phyloP scores from a whole-genome alignment of 2,888 invertebrate genomes.

The Beris chalybata region DNA sequence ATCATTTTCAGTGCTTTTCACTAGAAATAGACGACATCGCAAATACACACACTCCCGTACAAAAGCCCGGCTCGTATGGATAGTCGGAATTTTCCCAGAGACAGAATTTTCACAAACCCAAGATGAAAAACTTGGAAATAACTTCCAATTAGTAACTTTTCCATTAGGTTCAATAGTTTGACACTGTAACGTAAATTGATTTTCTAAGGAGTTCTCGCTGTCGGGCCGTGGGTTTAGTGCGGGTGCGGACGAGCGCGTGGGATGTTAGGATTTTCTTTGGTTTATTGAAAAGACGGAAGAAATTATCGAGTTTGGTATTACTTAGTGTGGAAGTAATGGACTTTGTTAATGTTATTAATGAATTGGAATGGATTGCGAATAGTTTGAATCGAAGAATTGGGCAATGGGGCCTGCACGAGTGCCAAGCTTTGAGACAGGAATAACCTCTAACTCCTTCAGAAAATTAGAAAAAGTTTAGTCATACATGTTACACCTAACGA shows the following conservation, averaged over 20 bases:
- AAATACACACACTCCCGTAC: not conserved
- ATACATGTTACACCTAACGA: too few species aligned
- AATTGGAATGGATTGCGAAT: too few species aligned
- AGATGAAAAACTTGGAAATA: conserved; percentile 16
- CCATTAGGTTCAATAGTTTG: conserved; percentile 29
- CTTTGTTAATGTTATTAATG: not conserved
- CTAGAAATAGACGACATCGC: not conserved
- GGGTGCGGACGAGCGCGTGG: not conserved
- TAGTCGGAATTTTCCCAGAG: not conserved
- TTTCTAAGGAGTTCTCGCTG: conserved; percentile 1
- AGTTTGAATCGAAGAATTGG: too few species aligned
- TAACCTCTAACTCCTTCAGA: too few species aligned
- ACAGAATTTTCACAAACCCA: conserved; percentile 4
- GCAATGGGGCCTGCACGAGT: too few species aligned
- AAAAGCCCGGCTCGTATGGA: not conserved
- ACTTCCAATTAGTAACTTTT: conserved; percentile 30
- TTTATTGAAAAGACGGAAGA: conserved; percentile 4
- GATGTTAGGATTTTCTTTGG: not conserved
- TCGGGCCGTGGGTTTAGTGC: not conserved
- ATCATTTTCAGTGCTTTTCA: conserved; percentile 22
- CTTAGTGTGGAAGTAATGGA: conserved; percentile 4
- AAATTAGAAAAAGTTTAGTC: too few species aligned
- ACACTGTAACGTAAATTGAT: conserved; percentile 26
- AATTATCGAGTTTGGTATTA: conserved; percentile 16
- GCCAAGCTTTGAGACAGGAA: too few species aligned